Percentiles rank a stretch among this genome's conserved stretches.
phyloP scores from a whole-genome alignment of 2,113 vertebrate species.

The Coryphaenoides rupestris region DNA sequence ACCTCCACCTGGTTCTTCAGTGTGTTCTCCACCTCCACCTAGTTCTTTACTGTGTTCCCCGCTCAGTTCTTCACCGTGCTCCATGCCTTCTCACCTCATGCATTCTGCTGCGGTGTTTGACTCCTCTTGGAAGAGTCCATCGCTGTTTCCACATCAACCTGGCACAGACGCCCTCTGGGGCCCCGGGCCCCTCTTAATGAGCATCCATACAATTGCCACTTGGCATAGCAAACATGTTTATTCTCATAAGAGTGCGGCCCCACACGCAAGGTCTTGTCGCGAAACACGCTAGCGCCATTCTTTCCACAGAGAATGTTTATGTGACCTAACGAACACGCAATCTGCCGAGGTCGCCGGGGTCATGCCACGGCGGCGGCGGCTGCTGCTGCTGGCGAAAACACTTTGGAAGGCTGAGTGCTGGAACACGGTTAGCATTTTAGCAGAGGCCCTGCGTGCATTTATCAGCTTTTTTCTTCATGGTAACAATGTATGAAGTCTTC shows the following conservation, averaged over 20 bases:
- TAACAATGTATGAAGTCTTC: too few species aligned
- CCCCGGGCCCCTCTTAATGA: conserved; percentile 47
- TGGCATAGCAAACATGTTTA: conserved; percentile 28
- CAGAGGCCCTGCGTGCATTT: too few species aligned
- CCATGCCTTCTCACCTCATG: conserved; percentile 7
- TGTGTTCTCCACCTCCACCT: too few species aligned
- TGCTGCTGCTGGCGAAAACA: neutral
- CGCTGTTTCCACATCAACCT: conserved; percentile 36
- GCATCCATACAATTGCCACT: conserved; percentile 45
- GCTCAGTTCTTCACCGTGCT: too few species aligned
- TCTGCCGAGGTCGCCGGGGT: conserved; percentile 16
- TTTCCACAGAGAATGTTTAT: conserved; percentile 48
- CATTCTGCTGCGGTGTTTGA: conserved; percentile 19
- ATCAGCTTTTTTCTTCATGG: too few species aligned
- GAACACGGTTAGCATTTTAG: too few species aligned
- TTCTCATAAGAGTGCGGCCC: conserved; percentile 35
- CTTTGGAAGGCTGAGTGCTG: too few species aligned
- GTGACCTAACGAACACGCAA: conserved; percentile 46
- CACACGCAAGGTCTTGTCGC: conserved; percentile 44
- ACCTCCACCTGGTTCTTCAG: too few species aligned
- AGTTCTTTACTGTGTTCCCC: too few species aligned
- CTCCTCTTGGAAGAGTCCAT: conserved; percentile 34
- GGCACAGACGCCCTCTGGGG: conserved; percentile 27
- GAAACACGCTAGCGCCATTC: conserved; percentile 34
- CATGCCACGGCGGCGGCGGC: conserved; percentile 3